phyloP scores from a whole-genome alignment of 2,888 invertebrate genomes.

The Meiosimyza platycephala region DNA sequence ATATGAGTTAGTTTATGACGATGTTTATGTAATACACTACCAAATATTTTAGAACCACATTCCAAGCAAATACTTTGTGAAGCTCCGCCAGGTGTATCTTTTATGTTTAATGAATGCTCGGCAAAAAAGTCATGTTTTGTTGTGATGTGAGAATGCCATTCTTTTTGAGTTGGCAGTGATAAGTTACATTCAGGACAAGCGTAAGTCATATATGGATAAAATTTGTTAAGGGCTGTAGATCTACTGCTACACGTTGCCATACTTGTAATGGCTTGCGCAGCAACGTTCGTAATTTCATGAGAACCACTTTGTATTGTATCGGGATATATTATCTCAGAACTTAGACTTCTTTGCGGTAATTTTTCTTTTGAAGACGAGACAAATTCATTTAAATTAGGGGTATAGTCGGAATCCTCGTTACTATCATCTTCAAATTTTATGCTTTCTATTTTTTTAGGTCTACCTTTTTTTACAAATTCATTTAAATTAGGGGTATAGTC shows the following conservation, averaged over 20 bases:
- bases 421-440: too few relatives aligned
- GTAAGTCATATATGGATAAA: constrained; percentile 38
- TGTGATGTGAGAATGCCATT: constrained; percentile 41
- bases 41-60: constrained; percentile 33
- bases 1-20: constrained; percentile 44
- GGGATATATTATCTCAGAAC: too few relatives aligned
- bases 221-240: constrained; percentile 38
- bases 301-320: too few relatives aligned
- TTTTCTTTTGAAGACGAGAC: too few relatives aligned
- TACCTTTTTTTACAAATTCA: too few relatives aligned
- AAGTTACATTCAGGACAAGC: constrained; percentile 46
- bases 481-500: too few relatives aligned
- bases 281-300: too few relatives aligned
- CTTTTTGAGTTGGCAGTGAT: constrained; percentile 31
- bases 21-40: constrained; percentile 22
- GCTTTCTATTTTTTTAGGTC: too few relatives aligned
- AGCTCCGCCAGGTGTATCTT: constrained; percentile 21
- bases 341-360: too few relatives aligned
- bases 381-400: too few relatives aligned
- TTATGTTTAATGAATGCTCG: constrained; percentile 29
- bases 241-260: constrained; percentile 29
- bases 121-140: constrained; percentile 41
- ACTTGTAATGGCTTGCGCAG: not conserved
- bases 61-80: constrained; percentile 33
- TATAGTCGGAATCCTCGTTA: too few relatives aligned